Evolutionary conservation across 2,113 vertebrate species (phyloP), one percentile per base, ranked within the genome.

Genomic region (Spermophilus dauricus): DNA sequence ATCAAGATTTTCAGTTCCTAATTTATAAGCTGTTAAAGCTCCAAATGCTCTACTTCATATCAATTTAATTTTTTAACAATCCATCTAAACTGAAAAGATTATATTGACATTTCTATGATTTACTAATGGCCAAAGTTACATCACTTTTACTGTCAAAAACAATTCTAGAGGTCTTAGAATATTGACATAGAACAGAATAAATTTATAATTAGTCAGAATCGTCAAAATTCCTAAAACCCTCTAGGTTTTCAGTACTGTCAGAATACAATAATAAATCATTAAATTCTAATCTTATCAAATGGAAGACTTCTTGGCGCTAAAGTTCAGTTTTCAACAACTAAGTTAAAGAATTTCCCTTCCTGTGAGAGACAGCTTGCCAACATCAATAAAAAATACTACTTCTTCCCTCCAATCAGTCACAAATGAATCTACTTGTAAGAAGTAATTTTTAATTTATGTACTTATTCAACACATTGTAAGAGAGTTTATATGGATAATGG

Each of bases 191-290:
- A 45, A 24, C 26, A 81, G 42, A 56, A 63, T 58, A 81, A 93
- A 69, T 86, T 88, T 90, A 70, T 67, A 86, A 94, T 86, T 72
- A 84, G 28, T 72, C 26, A 53, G n/a, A 51, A 67, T n/a, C 81
- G n/a, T 97, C 77, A 85, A 73, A 92, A 51, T 67, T 34, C 20
- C 20, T 84, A 51, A 84, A 76, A 32, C 3, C 37, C 20, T 80
- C n/a, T 37, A 24, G 5, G 34, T 65, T 72, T 63, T 83, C 48
- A 48, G 7, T 72, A 80, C 53, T 93, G 17, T 42, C 58, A 56
- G 20, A 75, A 89, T 56, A 45, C 34, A 81, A 13, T 48, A 87
- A 95, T 83, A 83, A 89, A 56, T 89, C 67, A 93, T 26, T 87
- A 76, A 67, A 84, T 70, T 88, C 63, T 84, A 67, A 58, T 91